Conservation (phyloP, 1,140 invertebrate species). For the Drosophila ogumai region DNA sequence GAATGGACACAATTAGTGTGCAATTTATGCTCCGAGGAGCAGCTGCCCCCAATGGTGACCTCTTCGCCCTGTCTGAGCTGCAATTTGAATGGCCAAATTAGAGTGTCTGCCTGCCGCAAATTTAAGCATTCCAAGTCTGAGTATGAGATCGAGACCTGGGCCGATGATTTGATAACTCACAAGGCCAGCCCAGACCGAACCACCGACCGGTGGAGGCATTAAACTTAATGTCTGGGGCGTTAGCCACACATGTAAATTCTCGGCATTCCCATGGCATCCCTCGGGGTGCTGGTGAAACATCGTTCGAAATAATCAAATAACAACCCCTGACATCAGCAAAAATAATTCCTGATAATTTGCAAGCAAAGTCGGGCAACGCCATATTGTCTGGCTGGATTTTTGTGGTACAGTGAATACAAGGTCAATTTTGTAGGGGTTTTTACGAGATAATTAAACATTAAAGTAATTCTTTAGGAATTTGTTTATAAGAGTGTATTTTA, state of each 20-base stretch:
- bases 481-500: too few species aligned
- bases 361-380: conserved; percentile 28
- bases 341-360: conserved; percentile 62
- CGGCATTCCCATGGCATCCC: conserved; percentile 44
- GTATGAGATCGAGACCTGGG: conserved; percentile 7
- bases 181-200: conserved; percentile 20
- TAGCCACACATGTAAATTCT: conserved; percentile 69
- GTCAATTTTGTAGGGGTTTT: too few species aligned
- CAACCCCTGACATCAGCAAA: conserved; percentile 33
- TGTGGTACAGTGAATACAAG: conserved; percentile 5
- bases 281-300: conserved; percentile 19
- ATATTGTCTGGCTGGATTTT: conserved; percentile 47
- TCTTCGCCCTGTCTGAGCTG: conserved; percentile 58
- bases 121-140: conserved; percentile 60
- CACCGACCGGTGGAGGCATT: conserved; percentile 46
- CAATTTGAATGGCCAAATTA: conserved; percentile 77
- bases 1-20: conserved; percentile 80
- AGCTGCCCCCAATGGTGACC: conserved; percentile 56
- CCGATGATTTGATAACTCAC: conserved; percentile 57
- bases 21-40: conserved; percentile 72
- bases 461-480: too few species aligned
- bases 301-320: conserved; percentile 13
- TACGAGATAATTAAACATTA: background rate
- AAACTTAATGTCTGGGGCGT: conserved; percentile 66
- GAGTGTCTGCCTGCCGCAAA: conserved; percentile 47